phyloP scores from a whole-genome alignment of 1,140 invertebrate species.

The Araneus ventricosus region DNA sequence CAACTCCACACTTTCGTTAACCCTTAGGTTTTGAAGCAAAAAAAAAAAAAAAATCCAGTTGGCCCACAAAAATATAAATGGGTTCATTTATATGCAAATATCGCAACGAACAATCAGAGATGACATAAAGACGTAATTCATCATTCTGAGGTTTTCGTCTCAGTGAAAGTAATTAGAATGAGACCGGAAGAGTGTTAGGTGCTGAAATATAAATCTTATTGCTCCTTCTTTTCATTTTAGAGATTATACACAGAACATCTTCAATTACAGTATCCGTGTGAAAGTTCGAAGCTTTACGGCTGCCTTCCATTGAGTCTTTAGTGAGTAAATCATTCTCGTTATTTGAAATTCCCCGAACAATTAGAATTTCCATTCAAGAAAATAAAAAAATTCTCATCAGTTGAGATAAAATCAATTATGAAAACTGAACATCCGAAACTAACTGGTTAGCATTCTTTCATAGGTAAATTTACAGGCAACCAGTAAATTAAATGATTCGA shows the following conservation, averaged over 20 bases:
- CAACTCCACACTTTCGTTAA: background rate
- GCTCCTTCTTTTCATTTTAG: background rate
- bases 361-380: no score
- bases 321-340: no score
- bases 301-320: no score
- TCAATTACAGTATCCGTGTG: background rate
- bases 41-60: no score
- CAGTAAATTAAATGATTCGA: no score
- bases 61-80: background rate
- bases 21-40: background rate
- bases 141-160: background rate
- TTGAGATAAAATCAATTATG: no score
- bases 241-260: background rate
- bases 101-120: background rate
- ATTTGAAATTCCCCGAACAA: no score
- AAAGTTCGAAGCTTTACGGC: background rate
- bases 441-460: no score
- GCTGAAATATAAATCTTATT: background rate
- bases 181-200: background rate
- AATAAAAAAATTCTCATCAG: no score
- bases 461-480: no score
- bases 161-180: background rate
- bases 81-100: slow-evolving; percentile 15
- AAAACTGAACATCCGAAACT: no score
- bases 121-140: background rate